Conservation (phyloP, 2,888 invertebrate genomes). For the Boloria euphrosyne region DNA sequence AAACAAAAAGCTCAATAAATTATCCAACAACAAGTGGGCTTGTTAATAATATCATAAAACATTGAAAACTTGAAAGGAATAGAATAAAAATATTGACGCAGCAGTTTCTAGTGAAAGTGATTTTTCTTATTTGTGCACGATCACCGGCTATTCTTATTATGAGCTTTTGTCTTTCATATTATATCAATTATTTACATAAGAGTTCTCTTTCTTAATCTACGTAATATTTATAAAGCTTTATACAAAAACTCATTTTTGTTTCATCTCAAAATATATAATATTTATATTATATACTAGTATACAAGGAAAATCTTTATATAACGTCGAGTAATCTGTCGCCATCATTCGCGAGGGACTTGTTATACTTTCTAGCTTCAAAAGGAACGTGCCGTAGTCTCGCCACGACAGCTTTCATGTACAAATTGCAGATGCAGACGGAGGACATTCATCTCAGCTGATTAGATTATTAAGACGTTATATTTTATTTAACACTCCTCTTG, state of each 20-base stretch:
- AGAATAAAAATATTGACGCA: conserved; percentile 13
- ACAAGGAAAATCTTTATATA: conserved; percentile 29
- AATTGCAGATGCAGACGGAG: conserved; percentile 32
- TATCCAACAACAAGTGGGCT: neutral
- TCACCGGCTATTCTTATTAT: neutral
- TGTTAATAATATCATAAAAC: neutral
- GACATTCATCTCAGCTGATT: conserved; percentile 26
- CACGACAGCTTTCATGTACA: conserved; percentile 52
- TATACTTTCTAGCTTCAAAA: conserved; percentile 54
- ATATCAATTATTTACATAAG: neutral
- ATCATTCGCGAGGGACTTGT: conserved; percentile 41
- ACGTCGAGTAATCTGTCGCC: conserved; percentile 37
- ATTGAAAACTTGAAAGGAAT: neutral
- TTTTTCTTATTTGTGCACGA: conserved; percentile 9
- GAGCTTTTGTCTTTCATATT: conserved; percentile 6
- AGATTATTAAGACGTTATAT: conserved; percentile 12
- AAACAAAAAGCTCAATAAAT: neutral
- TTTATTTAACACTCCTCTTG: neutral
- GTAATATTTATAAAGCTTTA: too few relatives aligned
- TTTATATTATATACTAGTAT: conserved; percentile 7
- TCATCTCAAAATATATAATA: conserved; percentile 4
- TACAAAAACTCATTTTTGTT: too few relatives aligned
- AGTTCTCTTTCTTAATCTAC: too few relatives aligned
- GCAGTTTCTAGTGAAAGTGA: conserved; percentile 9
- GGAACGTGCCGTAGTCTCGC: conserved; percentile 47